Evolutionary conservation across 1,140 invertebrate species (phyloP), one percentile per base, ranked within the genome.

Genomic region (Caligus rogercresseyi): DNA sequence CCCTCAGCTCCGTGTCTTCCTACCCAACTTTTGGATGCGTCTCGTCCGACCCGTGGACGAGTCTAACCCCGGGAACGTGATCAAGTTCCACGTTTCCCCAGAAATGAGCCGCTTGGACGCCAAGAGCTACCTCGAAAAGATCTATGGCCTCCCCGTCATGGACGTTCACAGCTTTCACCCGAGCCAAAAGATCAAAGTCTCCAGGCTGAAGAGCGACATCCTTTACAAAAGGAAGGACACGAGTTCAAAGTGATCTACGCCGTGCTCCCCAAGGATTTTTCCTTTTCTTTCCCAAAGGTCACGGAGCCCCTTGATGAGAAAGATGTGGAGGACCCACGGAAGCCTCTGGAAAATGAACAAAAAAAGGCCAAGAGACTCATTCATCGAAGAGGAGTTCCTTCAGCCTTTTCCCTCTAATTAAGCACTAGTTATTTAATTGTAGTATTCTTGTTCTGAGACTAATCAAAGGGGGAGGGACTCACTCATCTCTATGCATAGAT

Each of bases 21-120:
- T 96, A 20, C 89, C 91, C 13, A 89, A 93, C 73, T 93, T 94
- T 73, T 94, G 86, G 84, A 84, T 96, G 83, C 95, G 92, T 74
- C 68, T 95, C 2, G 78, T 93, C 1, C 77, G 79, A 56, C 81
- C 84, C 2, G 67, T 71, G 3, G 69, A 78, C 31, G 51, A 69
- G 1, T 75, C 79, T 19, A 82, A 84, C 58, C 78, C 80, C 7
- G 19, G 43, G 31, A 89, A 93, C 77, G 70, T 85, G 52, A 84
- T 90, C 0, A 77, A 83, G 54, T 95, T 95, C 75, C 75, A 83
- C 52, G 85, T 86, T 66, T 90, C 90, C 3, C 83, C 85, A 72
- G 71, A 77, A 76, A 91, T 92, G 81, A 92, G 86, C 14, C 83
- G 78, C 73, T 69, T 77, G 66, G 92, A 97, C 73, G 78, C 96